phyloP scores from a whole-genome alignment of 2,797 vertebrate genomes.

The Enteromius radiatus region DNA sequence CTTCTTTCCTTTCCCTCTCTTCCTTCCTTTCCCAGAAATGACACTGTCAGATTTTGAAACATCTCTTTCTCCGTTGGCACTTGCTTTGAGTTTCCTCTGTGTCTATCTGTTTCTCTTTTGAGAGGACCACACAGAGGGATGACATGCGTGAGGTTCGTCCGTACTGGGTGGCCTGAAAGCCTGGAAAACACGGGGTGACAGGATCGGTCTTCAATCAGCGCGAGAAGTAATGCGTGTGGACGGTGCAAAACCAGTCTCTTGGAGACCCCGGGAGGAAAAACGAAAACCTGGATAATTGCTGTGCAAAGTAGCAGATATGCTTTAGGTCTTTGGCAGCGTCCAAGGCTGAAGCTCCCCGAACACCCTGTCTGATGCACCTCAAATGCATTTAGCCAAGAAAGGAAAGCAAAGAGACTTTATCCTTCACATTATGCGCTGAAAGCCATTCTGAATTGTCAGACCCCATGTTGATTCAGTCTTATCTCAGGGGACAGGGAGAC shows the following conservation, averaged over 20 bases:
- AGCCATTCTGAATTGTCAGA: conserved; percentile 58
- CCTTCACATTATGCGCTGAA: conserved; percentile 54
- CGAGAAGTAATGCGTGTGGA: conserved; percentile 82
- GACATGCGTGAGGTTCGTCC: conserved; percentile 81
- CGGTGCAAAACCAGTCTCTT: conserved; percentile 82
- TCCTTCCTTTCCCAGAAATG: conserved; percentile 75
- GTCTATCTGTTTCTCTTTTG: conserved; percentile 78
- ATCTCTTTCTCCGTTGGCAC: conserved; percentile 79
- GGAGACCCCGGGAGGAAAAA: conserved; percentile 74
- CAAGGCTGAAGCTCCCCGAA: conserved; percentile 66
- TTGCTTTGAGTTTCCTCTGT: conserved; percentile 64
- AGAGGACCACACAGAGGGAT: conserved; percentile 85
- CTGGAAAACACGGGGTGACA: conserved; percentile 80
- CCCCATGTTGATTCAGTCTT: conserved; percentile 61
- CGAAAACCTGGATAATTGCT: conserved; percentile 75
- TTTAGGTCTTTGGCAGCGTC: conserved; percentile 72
- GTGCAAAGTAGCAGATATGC: conserved; percentile 57
- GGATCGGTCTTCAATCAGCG: conserved; percentile 80
- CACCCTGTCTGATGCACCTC: conserved; percentile 69
- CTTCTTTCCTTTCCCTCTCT: conserved; percentile 49
- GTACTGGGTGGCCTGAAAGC: conserved; percentile 83
- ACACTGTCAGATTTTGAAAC: conserved; percentile 83
- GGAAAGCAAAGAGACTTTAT: conserved; percentile 65
- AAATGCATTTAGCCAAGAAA: conserved; percentile 63
- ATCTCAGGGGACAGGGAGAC: conserved; percentile 54